Conservation (phyloP, 2,797 vertebrate genomes). For the Enteromius fasciolatus region DNA sequence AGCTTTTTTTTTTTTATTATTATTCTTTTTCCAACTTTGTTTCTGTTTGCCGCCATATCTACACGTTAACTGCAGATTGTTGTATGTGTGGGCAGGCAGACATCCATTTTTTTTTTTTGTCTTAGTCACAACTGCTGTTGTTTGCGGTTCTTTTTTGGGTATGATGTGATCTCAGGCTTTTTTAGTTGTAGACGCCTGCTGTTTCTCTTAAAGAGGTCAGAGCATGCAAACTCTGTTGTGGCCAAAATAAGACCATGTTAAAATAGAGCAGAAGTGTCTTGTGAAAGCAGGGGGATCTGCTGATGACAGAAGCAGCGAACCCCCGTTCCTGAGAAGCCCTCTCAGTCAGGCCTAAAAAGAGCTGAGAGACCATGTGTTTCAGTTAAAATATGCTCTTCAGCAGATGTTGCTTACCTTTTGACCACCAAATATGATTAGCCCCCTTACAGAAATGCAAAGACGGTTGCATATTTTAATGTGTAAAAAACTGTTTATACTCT, state of each 20-base stretch:
- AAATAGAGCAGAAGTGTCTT: slow-evolving; percentile 63
- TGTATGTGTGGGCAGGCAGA: slow-evolving; percentile 56
- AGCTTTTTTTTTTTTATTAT: slow-evolving; percentile 7
- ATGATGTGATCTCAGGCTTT: slow-evolving; percentile 57
- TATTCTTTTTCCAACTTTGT: slow-evolving; percentile 25
- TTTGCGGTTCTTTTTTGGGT: slow-evolving; percentile 57
- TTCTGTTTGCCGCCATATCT: slow-evolving; percentile 38
- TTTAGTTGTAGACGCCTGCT: slow-evolving; percentile 50
- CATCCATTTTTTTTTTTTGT: slow-evolving; percentile 60
- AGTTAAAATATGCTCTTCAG: background rate
- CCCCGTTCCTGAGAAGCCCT: slow-evolving; percentile 69
- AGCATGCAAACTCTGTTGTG: slow-evolving; percentile 47
- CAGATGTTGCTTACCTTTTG: background rate
- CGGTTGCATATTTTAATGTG: background rate
- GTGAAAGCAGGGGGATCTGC: slow-evolving; percentile 39
- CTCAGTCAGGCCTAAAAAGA: slow-evolving; percentile 61
- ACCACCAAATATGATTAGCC: background rate
- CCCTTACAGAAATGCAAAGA: background rate
- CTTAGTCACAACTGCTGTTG: slow-evolving; percentile 56
- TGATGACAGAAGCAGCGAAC: slow-evolving; percentile 30
- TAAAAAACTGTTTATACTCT: background rate
- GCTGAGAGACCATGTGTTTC: slow-evolving; percentile 24
- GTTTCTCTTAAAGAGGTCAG: slow-evolving; percentile 52
- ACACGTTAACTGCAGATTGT: slow-evolving; percentile 59
- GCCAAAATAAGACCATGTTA: slow-evolving; percentile 57